Percentiles rank a stretch among this genome's conserved stretches.
Conservation (phyloP, 2,797 vertebrate genomes). For the Tragelaphus eurycerus region DNA sequence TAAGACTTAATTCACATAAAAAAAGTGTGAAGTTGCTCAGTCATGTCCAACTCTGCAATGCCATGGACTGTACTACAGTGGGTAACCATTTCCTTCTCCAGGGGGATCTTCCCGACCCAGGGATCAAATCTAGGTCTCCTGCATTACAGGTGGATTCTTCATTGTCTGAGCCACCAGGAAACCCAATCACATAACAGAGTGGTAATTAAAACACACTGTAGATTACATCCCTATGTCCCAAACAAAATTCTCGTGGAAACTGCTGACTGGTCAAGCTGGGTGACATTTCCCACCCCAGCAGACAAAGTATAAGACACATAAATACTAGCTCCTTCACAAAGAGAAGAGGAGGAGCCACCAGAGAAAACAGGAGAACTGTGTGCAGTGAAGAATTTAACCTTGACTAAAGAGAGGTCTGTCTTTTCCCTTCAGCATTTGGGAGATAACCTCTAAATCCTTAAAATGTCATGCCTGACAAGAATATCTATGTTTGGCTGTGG, state of each 20-base stretch:
- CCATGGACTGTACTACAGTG: not conserved
- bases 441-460: not conserved
- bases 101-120: not conserved
- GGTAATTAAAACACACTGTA: not conserved
- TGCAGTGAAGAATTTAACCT: not conserved
- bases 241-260: not conserved
- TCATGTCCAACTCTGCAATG: not conserved
- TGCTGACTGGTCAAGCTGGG: not conserved
- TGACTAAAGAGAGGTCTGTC: not conserved
- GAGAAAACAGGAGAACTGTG: not conserved
- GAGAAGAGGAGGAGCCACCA: not conserved
- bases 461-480: not conserved
- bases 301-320: not conserved
- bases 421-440: not conserved
- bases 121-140: not conserved
- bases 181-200: not conserved
- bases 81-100: not conserved
- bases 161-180: not conserved
- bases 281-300: not conserved
- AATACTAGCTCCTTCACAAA: not conserved
- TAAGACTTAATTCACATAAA: not conserved
- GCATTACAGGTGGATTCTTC: not conserved
- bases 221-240: not conserved
- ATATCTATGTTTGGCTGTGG: not conserved
- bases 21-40: not conserved